Conservation (phyloP, 2,888 invertebrate species). For the Ferrisia virgata region DNA sequence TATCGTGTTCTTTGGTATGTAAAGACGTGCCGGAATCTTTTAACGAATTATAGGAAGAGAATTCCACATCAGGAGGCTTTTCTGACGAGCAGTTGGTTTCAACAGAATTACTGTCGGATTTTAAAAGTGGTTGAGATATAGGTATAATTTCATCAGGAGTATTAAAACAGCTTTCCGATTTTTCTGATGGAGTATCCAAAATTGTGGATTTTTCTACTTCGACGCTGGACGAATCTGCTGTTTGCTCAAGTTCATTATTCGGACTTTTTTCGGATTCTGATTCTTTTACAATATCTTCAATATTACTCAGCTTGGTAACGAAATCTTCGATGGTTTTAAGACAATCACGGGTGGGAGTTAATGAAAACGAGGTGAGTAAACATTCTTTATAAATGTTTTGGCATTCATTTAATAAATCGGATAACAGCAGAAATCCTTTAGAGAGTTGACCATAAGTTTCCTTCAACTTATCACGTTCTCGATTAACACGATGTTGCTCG, state of each 20-base stretch:
- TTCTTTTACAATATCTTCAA: not conserved
- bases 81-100: not conserved
- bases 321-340: conserved; percentile 60
- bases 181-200: not conserved
- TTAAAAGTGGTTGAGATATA: no score
- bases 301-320: conserved; percentile 51
- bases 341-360: conserved; percentile 65
- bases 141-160: no score
- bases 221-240: not conserved
- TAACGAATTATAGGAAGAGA: not conserved
- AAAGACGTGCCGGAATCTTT: not conserved
- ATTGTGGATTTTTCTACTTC: not conserved
- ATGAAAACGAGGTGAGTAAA: conserved; percentile 70
- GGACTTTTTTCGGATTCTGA: not conserved
- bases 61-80: not conserved
- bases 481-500: conserved; percentile 63
- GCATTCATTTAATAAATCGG: conserved; percentile 61
- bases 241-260: not conserved
- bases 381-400: conserved; percentile 67
- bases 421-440: conserved; percentile 64
- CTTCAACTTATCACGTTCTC: conserved; percentile 57
- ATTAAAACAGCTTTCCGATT: not conserved
- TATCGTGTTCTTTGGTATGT: not conserved
- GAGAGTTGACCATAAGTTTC: conserved; percentile 60
- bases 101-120: no score